Base-by-base conservation (phyloP, 2,797 vertebrate genomes). In the Scyliorhinus canicula region DNA sequence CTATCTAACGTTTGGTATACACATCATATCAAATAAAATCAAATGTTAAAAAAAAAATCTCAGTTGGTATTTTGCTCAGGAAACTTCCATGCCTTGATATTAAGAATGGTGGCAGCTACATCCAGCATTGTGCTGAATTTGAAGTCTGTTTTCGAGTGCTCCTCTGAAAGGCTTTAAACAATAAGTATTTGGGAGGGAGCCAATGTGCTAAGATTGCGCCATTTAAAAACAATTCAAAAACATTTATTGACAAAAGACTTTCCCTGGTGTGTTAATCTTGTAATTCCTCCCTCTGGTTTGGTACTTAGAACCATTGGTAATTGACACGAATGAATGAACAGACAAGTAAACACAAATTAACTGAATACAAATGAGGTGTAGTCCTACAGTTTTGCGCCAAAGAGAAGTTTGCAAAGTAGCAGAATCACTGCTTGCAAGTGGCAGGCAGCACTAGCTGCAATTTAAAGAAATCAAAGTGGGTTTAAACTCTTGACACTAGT, bases 221-320 rank as follows among this genome's bases (percentile, higher is more conserved):
- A 86, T 86, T 86, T 52, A 86, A 86, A 86, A 55, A 47, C 79
- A 82, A 82, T 82, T 82, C 79, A 47, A 47, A 52, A 52, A 14
- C 84, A 86, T 55, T 86, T 86, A 86, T 55, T 55, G 84, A 52
- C 84, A 86, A 86, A 86, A 86, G 28, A 86, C 26, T 11, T 52
- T 55, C 79, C 79, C 79, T 26, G 40, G 40, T 82, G 79, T 82
- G 79, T 31, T 86, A 52, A 55, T 86, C 12, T 35, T 86, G 84
- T 5, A 86, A 31, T 55, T 55, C 84, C 52, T 55, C 44, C 84
- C 84, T 55, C 52, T 86, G 50, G 84, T 86, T 86, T 52, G 84
- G 84, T 52, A 28, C 50, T 86, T 86, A 55, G 47, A 86, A 86
- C 84, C 31, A 55, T 86, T 86, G 84, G 52, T 55, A 86, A 86